These are phyloP conservation scores for Pterostichus niger DNA, from an alignment of 2,888 invertebrate species.

Conservation along the genomic window DNA sequence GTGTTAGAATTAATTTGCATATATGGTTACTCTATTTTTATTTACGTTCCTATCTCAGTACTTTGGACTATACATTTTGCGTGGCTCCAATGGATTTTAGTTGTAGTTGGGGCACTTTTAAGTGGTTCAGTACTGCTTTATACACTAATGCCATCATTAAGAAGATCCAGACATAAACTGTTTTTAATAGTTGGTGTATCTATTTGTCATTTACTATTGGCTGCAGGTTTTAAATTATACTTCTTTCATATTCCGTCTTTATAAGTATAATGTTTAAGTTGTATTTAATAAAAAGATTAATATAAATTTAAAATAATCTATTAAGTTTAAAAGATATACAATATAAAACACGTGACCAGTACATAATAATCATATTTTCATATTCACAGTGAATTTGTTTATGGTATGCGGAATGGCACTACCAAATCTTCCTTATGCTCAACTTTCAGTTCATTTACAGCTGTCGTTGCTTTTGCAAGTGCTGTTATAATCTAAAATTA, in stretches of 20 bases:
- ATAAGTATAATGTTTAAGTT: conserved; percentile 28
- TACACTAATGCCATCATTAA: conserved; percentile 88
- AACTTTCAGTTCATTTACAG: conserved; percentile 89
- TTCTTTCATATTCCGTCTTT: conserved; percentile 84
- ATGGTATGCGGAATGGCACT: conserved; percentile 91
- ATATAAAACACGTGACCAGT: conserved; percentile 66
- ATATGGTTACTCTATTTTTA: conserved; percentile 96
- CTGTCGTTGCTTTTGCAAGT: conserved; percentile 84
- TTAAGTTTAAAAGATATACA: conserved; percentile 65
- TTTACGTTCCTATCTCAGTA: conserved; percentile 95
- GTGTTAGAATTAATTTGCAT: conserved; percentile 94
- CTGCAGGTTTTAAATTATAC: conserved; percentile 91
- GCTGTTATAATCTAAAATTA: conserved; percentile 84
- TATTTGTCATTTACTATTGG: conserved; percentile 88
- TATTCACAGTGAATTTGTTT: conserved; percentile 72
- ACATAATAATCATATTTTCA: conserved; percentile 52
- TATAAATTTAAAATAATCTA: conserved; percentile 63
- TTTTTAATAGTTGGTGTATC: conserved; percentile 84
- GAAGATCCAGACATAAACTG: conserved; percentile 83
- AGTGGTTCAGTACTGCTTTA: conserved; percentile 93
- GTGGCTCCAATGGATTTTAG: conserved; percentile 93
- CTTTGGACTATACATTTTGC: conserved; percentile 92
- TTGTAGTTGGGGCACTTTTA: conserved; percentile 88
- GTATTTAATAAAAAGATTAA: conserved; percentile 28
- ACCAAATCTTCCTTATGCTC: conserved; percentile 94